A percentile compares a stretch with the other conserved stretches of the same genome.
Conservation (phyloP, 1,140 invertebrate genomes). For the Saxidomus purpurata region DNA sequence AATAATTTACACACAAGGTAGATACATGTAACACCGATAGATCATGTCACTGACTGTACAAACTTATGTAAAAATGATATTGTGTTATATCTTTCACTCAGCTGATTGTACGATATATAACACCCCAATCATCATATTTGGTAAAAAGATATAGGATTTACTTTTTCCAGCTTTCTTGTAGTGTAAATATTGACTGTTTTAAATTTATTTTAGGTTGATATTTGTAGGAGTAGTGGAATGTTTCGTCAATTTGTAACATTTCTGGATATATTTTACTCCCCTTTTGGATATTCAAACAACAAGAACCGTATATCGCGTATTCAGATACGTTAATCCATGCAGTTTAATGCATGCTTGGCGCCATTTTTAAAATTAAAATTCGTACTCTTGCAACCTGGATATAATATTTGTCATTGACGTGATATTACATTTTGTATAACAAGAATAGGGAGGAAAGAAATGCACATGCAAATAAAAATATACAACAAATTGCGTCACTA, state of each 20-base stretch:
- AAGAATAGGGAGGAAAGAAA: too few relatives aligned
- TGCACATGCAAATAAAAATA: too few relatives aligned
- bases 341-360: too few relatives aligned
- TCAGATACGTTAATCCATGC: neutral
- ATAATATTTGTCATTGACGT: too few relatives aligned
- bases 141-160: neutral
- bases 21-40: slow-evolving; percentile 20
- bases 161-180: neutral
- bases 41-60: slow-evolving; percentile 9
- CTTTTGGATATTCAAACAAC: neutral
- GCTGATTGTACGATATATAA: neutral
- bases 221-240: neutral
- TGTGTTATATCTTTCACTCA: neutral
- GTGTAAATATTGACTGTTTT: neutral
- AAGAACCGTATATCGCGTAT: neutral
- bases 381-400: too few relatives aligned
- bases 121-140: neutral
- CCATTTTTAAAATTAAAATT: too few relatives aligned
- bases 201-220: neutral
- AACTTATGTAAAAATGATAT: slow-evolving; percentile 14
- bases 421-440: too few relatives aligned
- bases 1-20: slow-evolving; percentile 25
- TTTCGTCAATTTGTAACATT: neutral
- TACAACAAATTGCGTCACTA: neutral
- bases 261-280: neutral